Evolutionary conservation across 1,140 invertebrate genomes (phyloP).

Genomic region (Drosophila guanche): DNA sequence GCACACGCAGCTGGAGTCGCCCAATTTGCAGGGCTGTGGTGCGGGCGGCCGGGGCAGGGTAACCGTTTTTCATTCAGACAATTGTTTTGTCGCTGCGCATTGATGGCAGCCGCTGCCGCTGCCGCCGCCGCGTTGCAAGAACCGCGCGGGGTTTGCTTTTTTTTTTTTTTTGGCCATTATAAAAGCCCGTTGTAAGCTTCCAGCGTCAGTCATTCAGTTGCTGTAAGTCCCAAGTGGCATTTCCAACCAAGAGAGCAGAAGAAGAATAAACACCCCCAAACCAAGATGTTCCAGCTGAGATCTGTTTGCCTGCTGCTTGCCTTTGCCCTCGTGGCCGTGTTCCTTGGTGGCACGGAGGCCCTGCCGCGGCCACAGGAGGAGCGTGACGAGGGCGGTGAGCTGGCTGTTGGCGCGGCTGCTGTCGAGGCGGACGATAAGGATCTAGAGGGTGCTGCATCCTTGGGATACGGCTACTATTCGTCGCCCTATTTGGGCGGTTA

Average conservation of each 20-base stretch:
- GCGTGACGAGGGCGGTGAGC: conserved; percentile 41
- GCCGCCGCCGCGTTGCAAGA: conserved; percentile 74
- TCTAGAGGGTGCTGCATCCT: conserved; percentile 68
- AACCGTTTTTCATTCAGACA: conserved; percentile 64
- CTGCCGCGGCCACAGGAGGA: conserved; percentile 64
- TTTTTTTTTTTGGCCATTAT: conserved; percentile 54
- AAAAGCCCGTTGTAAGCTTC: conserved; percentile 59
- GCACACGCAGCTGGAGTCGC: conserved; percentile 69
- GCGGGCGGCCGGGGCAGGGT: conserved; percentile 11
- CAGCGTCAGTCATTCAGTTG: conserved; percentile 63
- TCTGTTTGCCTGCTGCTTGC: conserved; percentile 50
- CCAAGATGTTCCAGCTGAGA: conserved; percentile 58
- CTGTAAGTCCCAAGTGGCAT: conserved; percentile 73
- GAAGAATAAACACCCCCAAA: conserved; percentile 4
- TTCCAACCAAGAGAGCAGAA: conserved; percentile 46
- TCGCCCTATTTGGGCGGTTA: conserved; percentile 67
- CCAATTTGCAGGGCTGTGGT: conserved; percentile 41
- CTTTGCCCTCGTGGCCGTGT: conserved; percentile 47
- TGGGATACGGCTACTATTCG: conserved; percentile 75
- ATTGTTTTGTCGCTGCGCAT: conserved; percentile 80
- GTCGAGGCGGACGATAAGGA: conserved; percentile 70
- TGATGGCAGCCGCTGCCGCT: conserved; percentile 61
- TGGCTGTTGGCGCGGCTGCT: conserved; percentile 58
- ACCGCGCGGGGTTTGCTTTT: conserved; percentile 19
- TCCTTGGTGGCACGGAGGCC: conserved; percentile 37